Evolutionary conservation across 2,113 vertebrate genomes (phyloP).

Genomic region (Parus major): DNA sequence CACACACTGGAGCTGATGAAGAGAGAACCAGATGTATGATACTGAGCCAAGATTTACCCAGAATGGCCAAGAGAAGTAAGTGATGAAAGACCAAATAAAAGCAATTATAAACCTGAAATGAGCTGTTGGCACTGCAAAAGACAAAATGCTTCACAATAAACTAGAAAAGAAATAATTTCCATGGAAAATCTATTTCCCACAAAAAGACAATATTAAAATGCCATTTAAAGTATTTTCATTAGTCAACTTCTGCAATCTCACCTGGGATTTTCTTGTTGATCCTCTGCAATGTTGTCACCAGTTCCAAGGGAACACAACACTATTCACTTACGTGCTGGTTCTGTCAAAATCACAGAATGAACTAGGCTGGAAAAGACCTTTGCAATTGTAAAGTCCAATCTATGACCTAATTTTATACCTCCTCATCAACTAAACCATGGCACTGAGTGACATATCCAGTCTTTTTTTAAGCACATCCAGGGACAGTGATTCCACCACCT

Average conservation of each 20-base stretch:
- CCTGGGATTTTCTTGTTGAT: background rate
- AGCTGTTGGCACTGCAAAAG: background rate
- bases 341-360: background rate
- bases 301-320: background rate
- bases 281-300: background rate
- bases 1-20: constrained; percentile 13
- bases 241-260: background rate
- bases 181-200: background rate
- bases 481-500: no score
- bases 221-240: background rate
- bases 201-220: background rate
- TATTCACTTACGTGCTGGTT: background rate
- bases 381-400: background rate
- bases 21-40: constrained; percentile 53
- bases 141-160: background rate
- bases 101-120: background rate
- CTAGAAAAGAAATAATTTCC: background rate
- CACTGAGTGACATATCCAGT: no score
- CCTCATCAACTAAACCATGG: background rate
- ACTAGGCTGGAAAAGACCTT: background rate
- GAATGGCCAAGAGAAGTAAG: background rate
- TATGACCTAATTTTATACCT: background rate
- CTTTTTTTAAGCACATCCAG: background rate
- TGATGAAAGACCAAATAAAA: background rate
- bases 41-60: constrained; percentile 12